Base-by-base conservation (phyloP, 2,888 invertebrate species). In the Machimus rusticus region DNA sequence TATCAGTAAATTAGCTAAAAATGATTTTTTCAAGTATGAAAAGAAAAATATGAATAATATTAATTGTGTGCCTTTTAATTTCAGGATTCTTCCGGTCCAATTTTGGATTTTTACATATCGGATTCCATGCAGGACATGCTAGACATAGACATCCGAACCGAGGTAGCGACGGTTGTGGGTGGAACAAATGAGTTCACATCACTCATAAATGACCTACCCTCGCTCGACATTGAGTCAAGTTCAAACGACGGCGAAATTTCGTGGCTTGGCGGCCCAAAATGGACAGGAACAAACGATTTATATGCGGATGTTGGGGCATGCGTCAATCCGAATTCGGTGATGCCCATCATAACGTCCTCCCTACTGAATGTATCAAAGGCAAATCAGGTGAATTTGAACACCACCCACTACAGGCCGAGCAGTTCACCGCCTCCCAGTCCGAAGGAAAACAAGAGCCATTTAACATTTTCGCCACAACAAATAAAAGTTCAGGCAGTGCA, bases 51-150 rank as follows among this genome's bases (percentile, higher is more conserved):
- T n/a, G 51, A 51, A n/a, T 28, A 46, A 46, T 14, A 6, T 51
- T 46, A 14, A 51, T 16, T 16, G 8, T 34, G 37, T 8, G 77
- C 86, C 84, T 89, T 89, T 16, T 90, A 89, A 87, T 93, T 93
- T 43, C 91, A 94, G 94, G 94, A 93, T 91, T 93, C 94, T 91
- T 93, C 94, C 90, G 94, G 94, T 90, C 92, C 92, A 12, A 94
- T 94, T 92, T 93, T 95, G 93, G 95, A 95, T 91, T 93, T 95
- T 89, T 95, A 95, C 90, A 95, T 95, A 91, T 95, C 95, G 46
- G 95, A 95, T 91, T 96, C 97, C 84, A 95, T 98, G 91, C 97
- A 97, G 92, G 98, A 98, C 91, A 97, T 98, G 96, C 94, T 98
- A 89, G 97, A 98, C 91, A 96, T 97, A 92, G 98, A 98, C 91